Percentiles rank a stretch among this genome's conserved stretches.
These are phyloP conservation scores for Semotilus atromaculatus DNA, from an alignment of 2,797 vertebrate genomes.

Conservation along the genomic window DNA sequence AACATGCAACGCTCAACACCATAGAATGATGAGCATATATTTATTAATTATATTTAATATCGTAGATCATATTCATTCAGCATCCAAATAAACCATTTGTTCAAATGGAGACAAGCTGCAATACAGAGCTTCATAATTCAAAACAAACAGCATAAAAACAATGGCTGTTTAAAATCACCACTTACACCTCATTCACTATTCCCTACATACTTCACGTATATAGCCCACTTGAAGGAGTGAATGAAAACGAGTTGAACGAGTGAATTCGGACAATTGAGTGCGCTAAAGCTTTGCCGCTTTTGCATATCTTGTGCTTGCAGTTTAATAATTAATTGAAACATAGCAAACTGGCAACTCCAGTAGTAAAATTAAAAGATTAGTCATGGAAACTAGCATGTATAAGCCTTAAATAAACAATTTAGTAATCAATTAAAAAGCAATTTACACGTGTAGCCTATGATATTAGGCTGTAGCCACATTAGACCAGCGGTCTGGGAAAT, in stretches of 20 bases:
- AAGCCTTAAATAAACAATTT: not conserved
- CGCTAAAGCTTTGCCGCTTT: not conserved
- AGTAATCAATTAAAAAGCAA: not conserved
- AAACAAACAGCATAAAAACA: not conserved
- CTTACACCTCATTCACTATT: no score
- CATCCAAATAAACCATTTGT: not conserved
- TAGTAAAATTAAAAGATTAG: no score
- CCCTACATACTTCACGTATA: not conserved
- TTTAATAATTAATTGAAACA: not conserved
- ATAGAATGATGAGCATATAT: not conserved
- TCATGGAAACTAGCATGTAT: no score
- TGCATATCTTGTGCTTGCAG: not conserved
- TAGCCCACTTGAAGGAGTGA: not conserved
- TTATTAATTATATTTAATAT: not conserved
- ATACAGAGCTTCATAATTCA: not conserved
- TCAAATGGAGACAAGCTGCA: not conserved
- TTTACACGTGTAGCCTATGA: not conserved
- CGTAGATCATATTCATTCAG: not conserved
- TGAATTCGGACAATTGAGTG: not conserved
- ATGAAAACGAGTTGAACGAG: no score
- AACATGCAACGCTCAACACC: not conserved
- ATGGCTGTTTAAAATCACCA: no score
- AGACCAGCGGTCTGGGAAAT: not conserved
- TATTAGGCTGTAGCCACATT: not conserved
- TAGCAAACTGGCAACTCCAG: no score